Conservation (phyloP, 2,888 invertebrate species). For the Cremastinae sp. region DNA sequence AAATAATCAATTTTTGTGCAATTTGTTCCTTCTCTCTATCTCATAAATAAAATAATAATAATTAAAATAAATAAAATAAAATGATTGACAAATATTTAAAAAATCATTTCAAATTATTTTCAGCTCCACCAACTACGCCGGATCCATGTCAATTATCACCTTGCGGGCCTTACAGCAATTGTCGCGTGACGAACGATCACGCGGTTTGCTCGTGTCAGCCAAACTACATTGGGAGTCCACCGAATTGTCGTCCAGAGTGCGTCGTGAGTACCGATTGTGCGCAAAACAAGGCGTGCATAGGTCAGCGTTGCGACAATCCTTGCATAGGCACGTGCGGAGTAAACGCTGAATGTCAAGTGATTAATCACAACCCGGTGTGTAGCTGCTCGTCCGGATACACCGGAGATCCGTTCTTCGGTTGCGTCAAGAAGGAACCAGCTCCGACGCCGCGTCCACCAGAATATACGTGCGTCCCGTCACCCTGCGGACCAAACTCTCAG, state of each 20-base stretch:
- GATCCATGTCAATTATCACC: conserved; percentile 87
- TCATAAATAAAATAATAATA: conserved; percentile 76
- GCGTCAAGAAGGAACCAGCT: conserved; percentile 83
- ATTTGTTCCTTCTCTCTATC: too few species aligned
- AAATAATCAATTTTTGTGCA: not conserved
- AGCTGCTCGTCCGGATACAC: conserved; percentile 88
- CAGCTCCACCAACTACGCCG: conserved; percentile 63
- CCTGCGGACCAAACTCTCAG: conserved; percentile 92
- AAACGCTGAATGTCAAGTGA: conserved; percentile 90
- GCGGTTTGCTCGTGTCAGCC: conserved; percentile 91
- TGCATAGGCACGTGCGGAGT: conserved; percentile 92
- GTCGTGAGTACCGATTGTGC: conserved; percentile 91
- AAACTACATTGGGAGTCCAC: conserved; percentile 90
- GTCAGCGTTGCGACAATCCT: conserved; percentile 90
- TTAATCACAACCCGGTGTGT: conserved; percentile 93
- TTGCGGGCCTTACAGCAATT: conserved; percentile 91
- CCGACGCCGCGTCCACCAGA: conserved; percentile 81
- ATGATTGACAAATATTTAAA: too few species aligned
- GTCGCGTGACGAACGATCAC: conserved; percentile 87
- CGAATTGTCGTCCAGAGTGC: conserved; percentile 90
- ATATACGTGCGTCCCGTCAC: conserved; percentile 91
- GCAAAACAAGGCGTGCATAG: conserved; percentile 90
- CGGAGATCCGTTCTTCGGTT: conserved; percentile 92
- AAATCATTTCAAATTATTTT: not conserved
- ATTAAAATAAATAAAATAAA: conserved; percentile 11